Conservation (phyloP, 2,888 invertebrate genomes). For the Drepana falcataria region DNA sequence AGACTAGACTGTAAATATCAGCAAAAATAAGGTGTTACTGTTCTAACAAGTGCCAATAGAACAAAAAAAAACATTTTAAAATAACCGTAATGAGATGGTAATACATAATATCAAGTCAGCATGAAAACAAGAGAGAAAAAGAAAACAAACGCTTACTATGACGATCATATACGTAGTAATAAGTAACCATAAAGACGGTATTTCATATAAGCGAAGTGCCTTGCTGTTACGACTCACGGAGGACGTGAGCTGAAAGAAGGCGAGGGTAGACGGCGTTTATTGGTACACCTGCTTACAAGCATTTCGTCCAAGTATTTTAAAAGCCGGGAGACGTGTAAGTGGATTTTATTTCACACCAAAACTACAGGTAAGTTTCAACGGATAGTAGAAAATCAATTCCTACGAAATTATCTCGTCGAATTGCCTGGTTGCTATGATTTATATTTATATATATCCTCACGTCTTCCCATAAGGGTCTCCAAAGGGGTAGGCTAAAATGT, state of each 20-base stretch:
- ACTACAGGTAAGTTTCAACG: not conserved
- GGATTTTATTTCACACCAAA: not conserved
- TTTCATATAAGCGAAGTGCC: constrained; percentile 62
- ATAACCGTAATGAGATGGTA: constrained; percentile 43
- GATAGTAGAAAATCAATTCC: not conserved
- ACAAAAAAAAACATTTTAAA: constrained; percentile 27
- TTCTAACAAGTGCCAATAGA: not conserved
- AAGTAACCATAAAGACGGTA: constrained; percentile 65
- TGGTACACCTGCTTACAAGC: constrained; percentile 59
- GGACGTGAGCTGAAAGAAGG: constrained; percentile 63
- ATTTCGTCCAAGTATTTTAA: constrained; percentile 33
- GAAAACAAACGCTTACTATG: constrained; percentile 40
- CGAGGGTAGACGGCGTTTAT: constrained; percentile 49
- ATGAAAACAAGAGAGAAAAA: constrained; percentile 38
- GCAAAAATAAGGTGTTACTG: no score
- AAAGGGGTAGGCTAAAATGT: no score
- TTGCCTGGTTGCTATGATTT: no score
- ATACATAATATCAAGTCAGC: constrained; percentile 33
- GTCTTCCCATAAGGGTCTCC: no score
- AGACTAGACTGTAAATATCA: no score
- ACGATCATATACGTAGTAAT: constrained; percentile 54
- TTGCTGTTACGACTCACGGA: constrained; percentile 53
- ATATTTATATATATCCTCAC: no score
- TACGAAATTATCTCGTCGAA: not conserved
- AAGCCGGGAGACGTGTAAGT: constrained; percentile 22